These are phyloP conservation scores for Calvadosia cruxmelitensis DNA, from an alignment of 30 jellyfish, hydroid and myxozoan species.

Conservation along the genomic window DNA sequence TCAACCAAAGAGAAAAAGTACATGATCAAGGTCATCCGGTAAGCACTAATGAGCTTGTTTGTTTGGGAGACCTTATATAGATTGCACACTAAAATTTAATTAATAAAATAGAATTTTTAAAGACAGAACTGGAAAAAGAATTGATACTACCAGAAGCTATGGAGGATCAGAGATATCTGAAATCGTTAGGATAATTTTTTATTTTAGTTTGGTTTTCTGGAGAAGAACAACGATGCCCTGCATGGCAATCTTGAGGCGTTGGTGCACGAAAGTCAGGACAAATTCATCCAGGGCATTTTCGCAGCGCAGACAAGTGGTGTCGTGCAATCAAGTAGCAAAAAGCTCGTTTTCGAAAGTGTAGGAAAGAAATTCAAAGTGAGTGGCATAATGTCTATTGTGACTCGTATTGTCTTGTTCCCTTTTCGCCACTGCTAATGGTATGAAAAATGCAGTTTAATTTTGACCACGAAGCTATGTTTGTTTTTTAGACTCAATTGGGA, in stretches of 20 bases:
- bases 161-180: too few relatives aligned
- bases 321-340: constrained; percentile 15
- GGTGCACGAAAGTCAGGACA: constrained; percentile 72
- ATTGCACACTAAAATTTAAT: too few relatives aligned
- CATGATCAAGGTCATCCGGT: too few relatives aligned
- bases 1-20: too few relatives aligned
- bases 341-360: constrained; percentile 80
- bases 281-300: constrained; percentile 50
- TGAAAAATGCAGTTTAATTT: background rate
- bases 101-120: too few relatives aligned
- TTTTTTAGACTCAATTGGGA: constrained; percentile 53
- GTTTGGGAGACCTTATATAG: too few relatives aligned
- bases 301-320: constrained; percentile 37
- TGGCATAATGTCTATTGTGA: background rate
- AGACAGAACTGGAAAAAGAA: too few relatives aligned
- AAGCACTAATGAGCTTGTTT: too few relatives aligned
- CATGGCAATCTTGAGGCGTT: constrained; percentile 88
- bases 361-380: constrained; percentile 80
- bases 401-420: background rate
- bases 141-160: too few relatives aligned
- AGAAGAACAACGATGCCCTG: constrained; percentile 85
- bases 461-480: background rate
- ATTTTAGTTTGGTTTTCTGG: constrained; percentile 76
- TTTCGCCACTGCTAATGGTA: background rate
- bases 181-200: background rate